Evolutionary conservation across 2,113 vertebrate genomes (phyloP).

Genomic region (Xenopus borealis): DNA sequence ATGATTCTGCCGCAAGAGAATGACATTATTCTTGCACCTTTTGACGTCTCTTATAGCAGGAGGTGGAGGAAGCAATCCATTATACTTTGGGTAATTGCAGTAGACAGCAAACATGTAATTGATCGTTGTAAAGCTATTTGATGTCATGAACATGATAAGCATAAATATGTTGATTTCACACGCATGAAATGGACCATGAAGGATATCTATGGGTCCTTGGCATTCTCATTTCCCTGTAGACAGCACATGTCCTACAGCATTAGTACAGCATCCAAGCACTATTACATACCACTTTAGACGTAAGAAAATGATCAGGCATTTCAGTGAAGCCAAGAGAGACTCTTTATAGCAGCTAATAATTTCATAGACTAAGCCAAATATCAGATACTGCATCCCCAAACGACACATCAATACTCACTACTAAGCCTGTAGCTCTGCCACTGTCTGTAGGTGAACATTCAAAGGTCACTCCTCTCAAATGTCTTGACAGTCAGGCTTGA

Average conservation of each 20-base stretch:
- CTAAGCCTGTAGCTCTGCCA: not conserved
- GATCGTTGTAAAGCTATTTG: slow-evolving; percentile 18
- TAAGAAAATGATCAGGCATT: not conserved
- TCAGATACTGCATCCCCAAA: not conserved
- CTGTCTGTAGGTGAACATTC: too few relatives aligned
- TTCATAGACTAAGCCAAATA: not conserved
- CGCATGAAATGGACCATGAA: slow-evolving; percentile 30
- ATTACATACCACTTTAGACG: not conserved
- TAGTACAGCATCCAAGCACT: slow-evolving; percentile 8
- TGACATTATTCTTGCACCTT: not conserved
- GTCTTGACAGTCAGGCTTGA: too few relatives aligned
- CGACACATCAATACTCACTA: not conserved
- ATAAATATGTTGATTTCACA: slow-evolving; percentile 36
- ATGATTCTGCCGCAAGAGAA: too few relatives aligned
- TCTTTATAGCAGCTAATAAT: not conserved
- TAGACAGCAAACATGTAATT: slow-evolving; percentile 32
- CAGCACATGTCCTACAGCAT: slow-evolving; percentile 22
- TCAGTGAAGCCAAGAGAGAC: not conserved
- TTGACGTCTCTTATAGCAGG: not conserved
- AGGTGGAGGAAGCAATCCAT: slow-evolving; percentile 14
- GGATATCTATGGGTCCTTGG: slow-evolving; percentile 35
- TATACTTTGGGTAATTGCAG: slow-evolving; percentile 19
- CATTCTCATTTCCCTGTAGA: slow-evolving; percentile 29
- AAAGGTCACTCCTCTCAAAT: too few relatives aligned
- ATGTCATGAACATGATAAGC: slow-evolving; percentile 32